Conservation (phyloP, 2,797 vertebrate genomes). For the Chanos chanos region DNA sequence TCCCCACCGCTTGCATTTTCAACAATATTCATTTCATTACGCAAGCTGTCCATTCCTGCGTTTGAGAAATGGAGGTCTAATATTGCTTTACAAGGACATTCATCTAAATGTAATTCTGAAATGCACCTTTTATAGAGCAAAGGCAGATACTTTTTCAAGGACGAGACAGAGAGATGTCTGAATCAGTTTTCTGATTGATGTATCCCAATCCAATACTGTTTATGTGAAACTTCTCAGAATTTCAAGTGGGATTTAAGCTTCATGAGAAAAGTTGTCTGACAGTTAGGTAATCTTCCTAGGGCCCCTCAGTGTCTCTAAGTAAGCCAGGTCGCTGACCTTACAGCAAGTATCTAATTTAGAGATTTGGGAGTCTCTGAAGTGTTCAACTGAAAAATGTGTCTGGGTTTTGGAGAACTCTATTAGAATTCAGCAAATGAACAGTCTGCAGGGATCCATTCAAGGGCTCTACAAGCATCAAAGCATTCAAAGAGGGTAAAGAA, state of each 20-base stretch:
- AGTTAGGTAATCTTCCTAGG: slow-evolving; percentile 22
- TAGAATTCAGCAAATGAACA: slow-evolving; percentile 48
- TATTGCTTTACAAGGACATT: slow-evolving; percentile 25
- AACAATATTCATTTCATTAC: slow-evolving; percentile 33
- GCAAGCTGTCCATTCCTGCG: slow-evolving; percentile 7
- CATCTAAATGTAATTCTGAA: slow-evolving; percentile 29
- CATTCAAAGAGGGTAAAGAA: slow-evolving; percentile 17
- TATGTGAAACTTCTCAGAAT: slow-evolving; percentile 3
- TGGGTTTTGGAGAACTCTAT: slow-evolving; percentile 43
- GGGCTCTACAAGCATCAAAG: slow-evolving; percentile 38
- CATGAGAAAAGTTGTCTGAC: slow-evolving; percentile 23
- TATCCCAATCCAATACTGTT: slow-evolving; percentile 14
- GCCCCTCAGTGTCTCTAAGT: slow-evolving; percentile 8
- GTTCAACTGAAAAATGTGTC: slow-evolving; percentile 31
- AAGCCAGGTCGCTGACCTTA: slow-evolving; percentile 39
- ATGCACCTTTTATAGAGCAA: slow-evolving; percentile 35
- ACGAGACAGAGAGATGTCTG: too few species aligned
- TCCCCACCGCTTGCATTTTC: slow-evolving; percentile 20
- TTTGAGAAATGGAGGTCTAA: slow-evolving; percentile 1
- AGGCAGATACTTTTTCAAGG: slow-evolving; percentile 15
- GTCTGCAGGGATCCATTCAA: slow-evolving; percentile 35
- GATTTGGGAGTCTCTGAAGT: slow-evolving; percentile 36
- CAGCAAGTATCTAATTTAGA: slow-evolving; percentile 34
- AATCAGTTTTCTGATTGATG: slow-evolving; percentile 17
- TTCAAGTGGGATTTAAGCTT: slow-evolving; percentile 17